phyloP scores from a whole-genome alignment of 2,888 invertebrate species.

The Amiota communis region DNA sequence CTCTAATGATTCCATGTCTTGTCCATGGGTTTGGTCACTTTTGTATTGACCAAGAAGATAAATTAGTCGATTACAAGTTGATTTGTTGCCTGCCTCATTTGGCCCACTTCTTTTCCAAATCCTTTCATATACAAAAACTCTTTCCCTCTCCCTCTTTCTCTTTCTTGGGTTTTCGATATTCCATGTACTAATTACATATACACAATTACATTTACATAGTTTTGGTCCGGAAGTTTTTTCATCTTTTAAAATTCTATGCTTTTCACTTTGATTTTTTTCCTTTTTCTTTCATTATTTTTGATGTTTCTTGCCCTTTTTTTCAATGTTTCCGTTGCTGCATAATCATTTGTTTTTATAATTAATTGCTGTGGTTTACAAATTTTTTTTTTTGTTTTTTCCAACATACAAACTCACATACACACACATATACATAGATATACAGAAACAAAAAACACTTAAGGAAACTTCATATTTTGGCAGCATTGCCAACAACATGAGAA shows the following conservation, averaged over 20 bases:
- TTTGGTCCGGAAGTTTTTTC: background rate
- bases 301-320: conserved; percentile 15
- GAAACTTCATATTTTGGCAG: conserved; percentile 29
- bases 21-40: background rate
- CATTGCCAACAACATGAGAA: conserved; percentile 27
- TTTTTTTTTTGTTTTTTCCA: conserved; percentile 39
- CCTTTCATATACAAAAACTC: background rate
- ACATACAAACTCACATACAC: background rate
- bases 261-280: conserved; percentile 1
- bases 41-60: conserved; percentile 40
- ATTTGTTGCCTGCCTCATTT: conserved; percentile 56
- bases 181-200: conserved; percentile 48
- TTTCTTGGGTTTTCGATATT: conserved; percentile 25
- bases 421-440: background rate
- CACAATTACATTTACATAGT: background rate
- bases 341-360: conserved; percentile 62
- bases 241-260: background rate
- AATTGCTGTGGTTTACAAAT: conserved; percentile 56
- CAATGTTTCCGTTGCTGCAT: conserved; percentile 53
- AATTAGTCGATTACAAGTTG: conserved; percentile 46
- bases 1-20: background rate
- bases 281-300: conserved; percentile 2
- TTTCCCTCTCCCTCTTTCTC: background rate
- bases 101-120: conserved; percentile 15
- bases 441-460: background rate